Conservation (phyloP, 2,888 invertebrate species). For the Diarsia rubi region DNA sequence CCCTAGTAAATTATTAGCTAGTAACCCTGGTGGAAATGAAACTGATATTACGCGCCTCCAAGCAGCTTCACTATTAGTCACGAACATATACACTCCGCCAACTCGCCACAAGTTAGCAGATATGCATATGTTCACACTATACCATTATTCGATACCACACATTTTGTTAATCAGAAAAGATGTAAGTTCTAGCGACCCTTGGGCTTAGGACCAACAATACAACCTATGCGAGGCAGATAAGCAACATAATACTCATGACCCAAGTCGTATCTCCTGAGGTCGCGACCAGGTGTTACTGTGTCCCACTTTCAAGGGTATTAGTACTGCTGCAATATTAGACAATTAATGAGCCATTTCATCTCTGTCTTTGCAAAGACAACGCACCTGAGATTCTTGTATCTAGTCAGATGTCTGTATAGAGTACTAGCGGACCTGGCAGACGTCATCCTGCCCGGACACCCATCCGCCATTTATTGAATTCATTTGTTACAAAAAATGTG, state of each 20-base stretch:
- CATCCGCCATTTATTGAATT: too few relatives aligned
- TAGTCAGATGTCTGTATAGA: neutral
- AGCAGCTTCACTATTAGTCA: neutral
- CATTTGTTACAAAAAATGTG: too few relatives aligned
- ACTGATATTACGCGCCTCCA: neutral
- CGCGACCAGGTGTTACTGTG: neutral
- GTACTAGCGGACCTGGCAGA: too few relatives aligned
- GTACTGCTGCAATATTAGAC: neutral
- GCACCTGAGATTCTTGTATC: neutral
- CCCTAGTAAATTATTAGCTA: neutral
- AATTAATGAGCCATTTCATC: conserved; percentile 2
- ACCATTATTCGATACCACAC: neutral
- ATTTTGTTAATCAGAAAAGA: neutral
- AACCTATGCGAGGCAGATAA: neutral
- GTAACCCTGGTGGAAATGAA: neutral
- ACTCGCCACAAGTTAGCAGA: neutral
- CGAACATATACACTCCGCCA: too few relatives aligned
- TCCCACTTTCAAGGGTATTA: conserved; percentile 1
- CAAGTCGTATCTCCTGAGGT: neutral
- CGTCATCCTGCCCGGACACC: too few relatives aligned
- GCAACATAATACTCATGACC: neutral
- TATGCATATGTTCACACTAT: neutral
- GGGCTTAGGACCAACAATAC: neutral
- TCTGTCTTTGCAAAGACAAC: neutral
- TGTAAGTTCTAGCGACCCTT: neutral